These are phyloP conservation scores for Erebia aethiops DNA, from an alignment of 2,888 invertebrate genomes.

Conservation along the genomic window DNA sequence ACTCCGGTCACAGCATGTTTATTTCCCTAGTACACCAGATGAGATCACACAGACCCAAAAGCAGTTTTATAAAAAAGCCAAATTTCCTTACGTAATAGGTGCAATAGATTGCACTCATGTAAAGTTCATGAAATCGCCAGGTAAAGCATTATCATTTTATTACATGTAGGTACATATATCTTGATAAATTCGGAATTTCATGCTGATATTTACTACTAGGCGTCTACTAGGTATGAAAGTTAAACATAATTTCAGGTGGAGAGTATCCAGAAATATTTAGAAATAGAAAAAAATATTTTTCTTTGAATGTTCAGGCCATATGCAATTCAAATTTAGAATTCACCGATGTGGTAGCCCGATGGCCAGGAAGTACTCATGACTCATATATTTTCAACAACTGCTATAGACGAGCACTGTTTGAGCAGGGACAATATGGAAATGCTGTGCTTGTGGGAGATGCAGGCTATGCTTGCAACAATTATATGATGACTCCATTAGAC, in stretches of 20 bases:
- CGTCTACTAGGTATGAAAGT: too few relatives aligned
- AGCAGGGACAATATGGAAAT: slow-evolving; percentile 12
- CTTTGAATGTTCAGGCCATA: too few relatives aligned
- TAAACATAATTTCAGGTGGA: neutral
- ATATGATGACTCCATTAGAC: slow-evolving; percentile 17
- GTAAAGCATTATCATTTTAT: too few relatives aligned
- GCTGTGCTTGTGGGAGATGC: slow-evolving; percentile 10
- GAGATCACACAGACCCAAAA: neutral
- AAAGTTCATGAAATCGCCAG: too few relatives aligned
- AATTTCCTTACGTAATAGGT: slow-evolving; percentile 4
- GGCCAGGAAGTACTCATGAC: too few relatives aligned
- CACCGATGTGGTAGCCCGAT: too few relatives aligned
- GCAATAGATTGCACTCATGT: neutral
- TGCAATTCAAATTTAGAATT: too few relatives aligned
- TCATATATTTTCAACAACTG: too few relatives aligned
- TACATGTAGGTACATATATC: too few relatives aligned
- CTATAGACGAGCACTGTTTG: slow-evolving; percentile 12
- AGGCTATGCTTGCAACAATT: slow-evolving; percentile 14
- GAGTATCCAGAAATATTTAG: neutral
- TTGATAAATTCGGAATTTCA: too few relatives aligned
- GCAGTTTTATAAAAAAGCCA: neutral
- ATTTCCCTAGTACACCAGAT: neutral
- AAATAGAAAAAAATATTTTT: too few relatives aligned
- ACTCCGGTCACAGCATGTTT: neutral
- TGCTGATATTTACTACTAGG: too few relatives aligned